Evolutionary conservation across 1,140 invertebrate species (phyloP), one percentile per base, ranked within the genome.

Genomic region (Lasioglossum baleicum): DNA sequence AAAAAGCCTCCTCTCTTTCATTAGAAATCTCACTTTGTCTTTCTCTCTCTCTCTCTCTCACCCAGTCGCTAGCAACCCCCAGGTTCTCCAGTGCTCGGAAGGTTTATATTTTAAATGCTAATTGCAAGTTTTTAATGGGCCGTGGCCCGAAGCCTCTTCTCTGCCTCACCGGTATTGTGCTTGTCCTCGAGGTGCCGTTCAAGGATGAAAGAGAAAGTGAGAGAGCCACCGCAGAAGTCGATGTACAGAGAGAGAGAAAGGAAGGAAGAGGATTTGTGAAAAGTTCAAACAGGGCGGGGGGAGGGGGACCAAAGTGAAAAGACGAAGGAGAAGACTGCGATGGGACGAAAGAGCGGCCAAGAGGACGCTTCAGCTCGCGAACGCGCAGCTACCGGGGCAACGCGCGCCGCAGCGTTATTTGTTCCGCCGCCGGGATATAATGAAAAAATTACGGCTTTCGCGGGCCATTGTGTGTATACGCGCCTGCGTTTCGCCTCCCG

Each of bases 71-170:
- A 61, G 35, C 35, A 35, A 35, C 35, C 60, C 65, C 61, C 68
- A 1, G 26, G 58, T 64, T 64, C 67, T 26, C 61, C 56, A 7
- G 35, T 5, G 2, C 35, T 3, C 51, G 56, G 66, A 83, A 90
- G 89, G 88, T 91, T 92, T 91, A 90, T 91, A 91, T 92, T 92
- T 92, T 92, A 91, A 92, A 92, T 92, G 92, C 90, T 93, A 92
- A 92, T 93, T 93, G 91, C 92, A 89, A 92, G 88, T 90, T 92
- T 92, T 92, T 90, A 92, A 93, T 92, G 90, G 91, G 76, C 88
- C 90, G 84, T 86, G 77, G 35, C 35, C 76, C 82, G 86, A 79
- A 71, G 85, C 63, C 69, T 86, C 84, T 83, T 81, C 72, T 81
- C 77, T 80, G n/a, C 56, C 31, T 64, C 84, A 17, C 51, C 44